Evolutionary conservation across 2,888 invertebrate genomes (phyloP).

Genomic region (Graphium colonna): DNA sequence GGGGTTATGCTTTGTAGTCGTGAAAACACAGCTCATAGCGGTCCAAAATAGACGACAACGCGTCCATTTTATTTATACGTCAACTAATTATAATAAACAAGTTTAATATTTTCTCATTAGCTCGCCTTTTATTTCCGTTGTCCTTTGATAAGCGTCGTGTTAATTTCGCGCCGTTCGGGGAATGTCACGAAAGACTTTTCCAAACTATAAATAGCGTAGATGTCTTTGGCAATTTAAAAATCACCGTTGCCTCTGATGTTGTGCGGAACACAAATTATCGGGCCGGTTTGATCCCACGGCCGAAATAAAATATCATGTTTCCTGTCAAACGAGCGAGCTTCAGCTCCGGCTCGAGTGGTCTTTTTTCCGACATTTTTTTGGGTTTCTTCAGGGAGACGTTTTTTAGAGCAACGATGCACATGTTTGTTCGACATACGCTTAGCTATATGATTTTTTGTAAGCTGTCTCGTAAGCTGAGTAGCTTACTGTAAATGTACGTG

Average conservation of each 20-base stretch:
- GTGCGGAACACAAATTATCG: constrained; percentile 75
- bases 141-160: constrained; percentile 44
- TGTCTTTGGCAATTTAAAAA: constrained; percentile 66
- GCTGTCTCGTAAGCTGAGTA: constrained; percentile 11
- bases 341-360: constrained; percentile 64
- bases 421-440: constrained; percentile 70
- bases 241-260: constrained; percentile 65
- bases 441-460: constrained; percentile 42
- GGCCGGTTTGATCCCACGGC: constrained; percentile 78
- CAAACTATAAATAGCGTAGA: constrained; percentile 58
- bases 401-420: constrained; percentile 74
- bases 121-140: constrained; percentile 17
- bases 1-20: constrained; percentile 23
- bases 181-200: constrained; percentile 44
- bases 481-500: background rate
- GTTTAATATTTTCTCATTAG: constrained; percentile 22
- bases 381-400: constrained; percentile 59
- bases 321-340: constrained; percentile 74
- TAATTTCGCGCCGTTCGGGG: constrained; percentile 35
- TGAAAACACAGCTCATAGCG: constrained; percentile 9
- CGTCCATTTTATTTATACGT: constrained; percentile 16
- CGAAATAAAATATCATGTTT: constrained; percentile 80
- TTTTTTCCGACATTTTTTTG: constrained; percentile 45
- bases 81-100: constrained; percentile 16
- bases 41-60: constrained; percentile 5